Percentiles rank a stretch among this genome's conserved stretches.
Evolutionary conservation across 2,888 invertebrate genomes (phyloP).

Genomic region (Mesodorylaimus sp.): DNA sequence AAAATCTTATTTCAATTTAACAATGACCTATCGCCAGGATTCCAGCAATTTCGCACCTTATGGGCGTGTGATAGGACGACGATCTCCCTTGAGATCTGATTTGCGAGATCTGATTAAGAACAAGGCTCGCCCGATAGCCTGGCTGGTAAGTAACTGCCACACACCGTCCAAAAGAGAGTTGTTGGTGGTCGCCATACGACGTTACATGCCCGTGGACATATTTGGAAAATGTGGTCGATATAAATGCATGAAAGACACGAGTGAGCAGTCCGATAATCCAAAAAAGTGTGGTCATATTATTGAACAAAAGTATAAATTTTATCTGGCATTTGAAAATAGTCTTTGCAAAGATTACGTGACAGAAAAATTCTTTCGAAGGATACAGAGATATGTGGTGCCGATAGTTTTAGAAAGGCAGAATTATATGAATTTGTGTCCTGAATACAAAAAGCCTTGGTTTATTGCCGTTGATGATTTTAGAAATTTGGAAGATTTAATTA

Average conservation of each 20-base stretch:
- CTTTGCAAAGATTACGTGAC: slow-evolving; percentile 27
- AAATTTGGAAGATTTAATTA: slow-evolving; percentile 31
- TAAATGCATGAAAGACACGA: background rate
- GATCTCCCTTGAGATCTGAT: too few relatives aligned
- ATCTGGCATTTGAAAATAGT: slow-evolving; percentile 18
- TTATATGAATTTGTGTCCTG: slow-evolving; percentile 28
- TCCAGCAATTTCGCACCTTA: too few relatives aligned
- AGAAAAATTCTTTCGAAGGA: slow-evolving; percentile 21
- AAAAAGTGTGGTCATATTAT: slow-evolving; percentile 18
- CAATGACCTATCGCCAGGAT: background rate
- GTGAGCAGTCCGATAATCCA: too few relatives aligned
- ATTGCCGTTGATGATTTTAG: slow-evolving; percentile 36
- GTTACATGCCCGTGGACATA: slow-evolving; percentile 7
- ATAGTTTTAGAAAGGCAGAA: slow-evolving; percentile 15
- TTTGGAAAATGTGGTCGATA: slow-evolving; percentile 5
- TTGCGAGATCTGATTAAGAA: too few relatives aligned
- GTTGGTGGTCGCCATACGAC: background rate
- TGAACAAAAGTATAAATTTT: slow-evolving; percentile 17
- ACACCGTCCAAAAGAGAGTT: background rate
- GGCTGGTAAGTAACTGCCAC: slow-evolving; percentile 1
- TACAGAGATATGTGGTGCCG: slow-evolving; percentile 4
- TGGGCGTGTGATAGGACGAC: too few relatives aligned
- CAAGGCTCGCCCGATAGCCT: slow-evolving; percentile 1
- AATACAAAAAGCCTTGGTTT: slow-evolving; percentile 29
- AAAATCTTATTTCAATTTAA: background rate